Conservation (phyloP, 2,888 invertebrate species). For the Venusia cambrica region DNA sequence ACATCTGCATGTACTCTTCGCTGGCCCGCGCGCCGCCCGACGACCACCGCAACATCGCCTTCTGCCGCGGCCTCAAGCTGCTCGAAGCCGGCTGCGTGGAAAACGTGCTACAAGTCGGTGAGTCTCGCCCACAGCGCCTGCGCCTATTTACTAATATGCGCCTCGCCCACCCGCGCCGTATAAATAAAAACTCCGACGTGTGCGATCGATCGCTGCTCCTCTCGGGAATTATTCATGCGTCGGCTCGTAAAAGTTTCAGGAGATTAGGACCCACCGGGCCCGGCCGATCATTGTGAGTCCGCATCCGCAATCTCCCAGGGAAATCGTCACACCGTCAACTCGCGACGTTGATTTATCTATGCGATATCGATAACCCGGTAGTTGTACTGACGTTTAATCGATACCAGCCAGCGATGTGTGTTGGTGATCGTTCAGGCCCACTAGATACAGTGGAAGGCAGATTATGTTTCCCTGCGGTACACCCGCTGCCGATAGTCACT, state of each 20-base stretch:
- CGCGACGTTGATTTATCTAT: constrained; percentile 47
- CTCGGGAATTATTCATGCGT: constrained; percentile 80
- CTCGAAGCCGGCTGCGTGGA: constrained; percentile 91
- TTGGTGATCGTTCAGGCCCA: constrained; percentile 17
- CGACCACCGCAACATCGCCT: constrained; percentile 91
- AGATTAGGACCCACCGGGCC: constrained; percentile 62
- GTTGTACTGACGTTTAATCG: constrained; percentile 50
- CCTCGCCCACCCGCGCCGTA: constrained; percentile 80
- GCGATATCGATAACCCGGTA: constrained; percentile 50
- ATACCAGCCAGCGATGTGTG: constrained; percentile 31
- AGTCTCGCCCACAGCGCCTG: constrained; percentile 79
- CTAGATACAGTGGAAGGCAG: constrained; percentile 31
- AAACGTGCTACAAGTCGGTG: constrained; percentile 93
- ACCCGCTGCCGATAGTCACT: constrained; percentile 35
- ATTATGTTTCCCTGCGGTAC: constrained; percentile 47
- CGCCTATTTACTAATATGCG: constrained; percentile 81
- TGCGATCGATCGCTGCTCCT: constrained; percentile 80
- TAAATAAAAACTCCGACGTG: constrained; percentile 80
- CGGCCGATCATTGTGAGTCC: constrained; percentile 40
- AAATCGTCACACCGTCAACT: constrained; percentile 31
- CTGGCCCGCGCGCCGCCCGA: constrained; percentile 82
- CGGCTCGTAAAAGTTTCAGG: constrained; percentile 69
- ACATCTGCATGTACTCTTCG: constrained; percentile 95
- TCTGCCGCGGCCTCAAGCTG: constrained; percentile 92
- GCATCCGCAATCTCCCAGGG: constrained; percentile 33